phyloP scores from a whole-genome alignment of 2,797 vertebrate species.

The Arrhamphus sclerolepis region DNA sequence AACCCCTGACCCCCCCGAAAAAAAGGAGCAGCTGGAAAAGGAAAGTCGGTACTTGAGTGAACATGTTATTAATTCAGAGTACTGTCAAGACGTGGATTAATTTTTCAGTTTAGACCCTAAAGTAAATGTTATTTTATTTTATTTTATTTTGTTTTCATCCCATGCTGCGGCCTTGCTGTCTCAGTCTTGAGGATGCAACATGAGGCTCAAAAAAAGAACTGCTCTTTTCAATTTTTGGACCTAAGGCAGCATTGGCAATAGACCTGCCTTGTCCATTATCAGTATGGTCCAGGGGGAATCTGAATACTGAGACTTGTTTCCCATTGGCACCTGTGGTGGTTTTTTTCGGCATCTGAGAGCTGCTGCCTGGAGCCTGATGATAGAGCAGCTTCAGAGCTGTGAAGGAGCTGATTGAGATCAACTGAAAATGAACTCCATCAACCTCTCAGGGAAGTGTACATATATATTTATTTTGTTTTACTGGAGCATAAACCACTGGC shows the following conservation, averaged over 20 bases:
- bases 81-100: too few relatives aligned
- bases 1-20: too few relatives aligned
- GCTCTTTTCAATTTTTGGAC: conserved; percentile 43
- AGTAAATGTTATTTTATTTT: too few relatives aligned
- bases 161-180: conserved; percentile 28
- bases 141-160: not conserved
- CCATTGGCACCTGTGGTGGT: conserved; percentile 47
- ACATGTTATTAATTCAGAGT: too few relatives aligned
- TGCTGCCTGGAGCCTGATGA: conserved; percentile 56
- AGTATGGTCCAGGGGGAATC: conserved; percentile 39
- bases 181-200: conserved; percentile 22
- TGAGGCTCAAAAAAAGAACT: conserved; percentile 55
- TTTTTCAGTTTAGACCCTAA: conserved; percentile 3
- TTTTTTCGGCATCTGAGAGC: conserved; percentile 52
- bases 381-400: conserved; percentile 55
- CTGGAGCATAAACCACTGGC: conserved; percentile 55
- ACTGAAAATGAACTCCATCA: conserved; percentile 55
- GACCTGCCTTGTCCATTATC: conserved; percentile 54
- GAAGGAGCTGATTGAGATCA: conserved; percentile 71
- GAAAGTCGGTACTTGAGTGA: too few relatives aligned
- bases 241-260: conserved; percentile 36
- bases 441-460: conserved; percentile 50
- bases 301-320: conserved; percentile 38
- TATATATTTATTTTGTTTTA: conserved; percentile 57
- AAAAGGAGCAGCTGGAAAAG: too few relatives aligned